Evolutionary conservation across 2,797 vertebrate genomes (phyloP).

Genomic region (Sebastes steindachneri): DNA sequence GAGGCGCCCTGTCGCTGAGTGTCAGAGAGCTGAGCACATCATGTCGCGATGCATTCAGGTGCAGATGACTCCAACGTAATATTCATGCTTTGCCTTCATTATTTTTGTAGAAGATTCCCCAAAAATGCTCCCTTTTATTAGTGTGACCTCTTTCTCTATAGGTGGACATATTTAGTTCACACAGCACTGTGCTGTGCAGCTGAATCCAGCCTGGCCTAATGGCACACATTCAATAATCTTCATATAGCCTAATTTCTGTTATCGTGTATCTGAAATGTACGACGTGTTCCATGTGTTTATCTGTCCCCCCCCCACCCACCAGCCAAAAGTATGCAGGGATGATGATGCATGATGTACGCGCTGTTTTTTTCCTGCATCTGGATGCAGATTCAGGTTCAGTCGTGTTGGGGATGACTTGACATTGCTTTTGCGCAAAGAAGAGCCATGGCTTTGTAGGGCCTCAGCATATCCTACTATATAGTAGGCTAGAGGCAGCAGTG

Average conservation of each 20-base stretch:
- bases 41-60: slow-evolving; percentile 31
- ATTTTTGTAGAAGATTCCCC: neutral
- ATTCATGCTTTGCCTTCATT: neutral
- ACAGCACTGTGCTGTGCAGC: slow-evolving; percentile 39
- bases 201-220: slow-evolving; percentile 55
- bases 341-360: neutral
- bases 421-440: slow-evolving; percentile 49
- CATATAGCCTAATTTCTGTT: slow-evolving; percentile 12
- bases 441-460: slow-evolving; percentile 38
- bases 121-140: slow-evolving; percentile 36
- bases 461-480: slow-evolving; percentile 20
- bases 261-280: slow-evolving; percentile 12
- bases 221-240: slow-evolving; percentile 60
- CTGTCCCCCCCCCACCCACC: no score
- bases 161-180: slow-evolving; percentile 45
- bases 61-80: neutral
- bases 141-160: slow-evolving; percentile 69
- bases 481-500: neutral
- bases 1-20: slow-evolving; percentile 41
- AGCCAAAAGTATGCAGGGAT: neutral
- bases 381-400: slow-evolving; percentile 61
- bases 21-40: slow-evolving; percentile 44
- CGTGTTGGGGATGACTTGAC: slow-evolving; percentile 64
- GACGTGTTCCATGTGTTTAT: slow-evolving; percentile 35
- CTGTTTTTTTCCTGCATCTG: slow-evolving; percentile 41